These are phyloP conservation scores for Cynopterus sphinx DNA, from an alignment of 2,797 vertebrate genomes.

Conservation along the genomic window DNA sequence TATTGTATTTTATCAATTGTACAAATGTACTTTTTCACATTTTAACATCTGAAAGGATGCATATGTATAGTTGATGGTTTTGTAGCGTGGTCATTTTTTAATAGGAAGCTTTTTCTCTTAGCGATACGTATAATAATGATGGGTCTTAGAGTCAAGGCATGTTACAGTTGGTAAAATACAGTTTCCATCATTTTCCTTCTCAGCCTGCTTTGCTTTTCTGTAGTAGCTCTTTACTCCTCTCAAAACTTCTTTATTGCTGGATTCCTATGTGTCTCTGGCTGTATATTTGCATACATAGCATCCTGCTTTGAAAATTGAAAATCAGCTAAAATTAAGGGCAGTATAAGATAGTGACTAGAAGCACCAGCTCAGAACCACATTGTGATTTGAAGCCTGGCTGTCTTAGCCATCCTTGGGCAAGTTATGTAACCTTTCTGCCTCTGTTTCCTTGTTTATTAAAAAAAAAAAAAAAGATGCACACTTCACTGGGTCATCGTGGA, in stretches of 20 bases:
- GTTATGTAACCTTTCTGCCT: neutral
- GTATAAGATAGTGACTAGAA: neutral
- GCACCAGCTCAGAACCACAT: accelerated
- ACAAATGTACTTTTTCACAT: neutral
- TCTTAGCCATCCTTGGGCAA: neutral
- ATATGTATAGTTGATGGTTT: neutral
- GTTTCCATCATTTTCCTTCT: neutral
- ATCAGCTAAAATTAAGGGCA: neutral
- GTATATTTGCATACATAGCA: neutral
- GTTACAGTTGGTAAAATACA: neutral
- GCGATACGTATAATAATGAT: neutral
- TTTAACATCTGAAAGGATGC: neutral
- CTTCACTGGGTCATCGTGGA: neutral
- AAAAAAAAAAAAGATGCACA: neutral
- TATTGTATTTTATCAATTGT: neutral
- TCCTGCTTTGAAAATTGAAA: neutral
- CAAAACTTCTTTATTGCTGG: neutral
- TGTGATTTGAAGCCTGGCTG: neutral
- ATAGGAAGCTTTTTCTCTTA: neutral
- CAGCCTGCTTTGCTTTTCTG: neutral
- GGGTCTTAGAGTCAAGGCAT: neutral
- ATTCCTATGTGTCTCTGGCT: neutral
- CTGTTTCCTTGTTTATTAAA: neutral
- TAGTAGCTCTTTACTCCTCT: neutral
- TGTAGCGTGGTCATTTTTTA: neutral